phyloP scores from a whole-genome alignment of 2,888 invertebrate genomes.

The Pediacus dermestoides region DNA sequence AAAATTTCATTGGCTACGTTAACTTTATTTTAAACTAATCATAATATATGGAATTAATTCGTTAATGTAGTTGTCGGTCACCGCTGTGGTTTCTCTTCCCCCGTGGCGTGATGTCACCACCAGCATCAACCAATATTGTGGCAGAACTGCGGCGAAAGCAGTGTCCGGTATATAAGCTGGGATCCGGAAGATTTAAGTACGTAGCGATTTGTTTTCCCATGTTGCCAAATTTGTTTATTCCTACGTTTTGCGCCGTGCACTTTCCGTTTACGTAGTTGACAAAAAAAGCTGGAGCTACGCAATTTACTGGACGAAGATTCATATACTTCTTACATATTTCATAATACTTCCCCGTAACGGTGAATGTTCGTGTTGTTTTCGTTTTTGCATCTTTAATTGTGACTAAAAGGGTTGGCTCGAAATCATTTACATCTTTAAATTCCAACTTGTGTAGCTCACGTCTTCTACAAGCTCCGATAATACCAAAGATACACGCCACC shows the following conservation, averaged over 20 bases:
- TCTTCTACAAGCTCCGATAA: slow-evolving; percentile 20
- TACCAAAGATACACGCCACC: slow-evolving; percentile 14
- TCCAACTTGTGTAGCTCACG: slow-evolving; percentile 19
- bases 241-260: slow-evolving; percentile 1
- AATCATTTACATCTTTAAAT: slow-evolving; percentile 15
- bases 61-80: slow-evolving; percentile 5
- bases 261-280: neutral
- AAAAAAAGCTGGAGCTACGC: neutral
- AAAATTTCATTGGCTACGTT: slow-evolving; percentile 5
- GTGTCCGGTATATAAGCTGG: slow-evolving; percentile 5
- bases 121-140: slow-evolving; percentile 4
- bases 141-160: slow-evolving; percentile 6
- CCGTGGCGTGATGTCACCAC: slow-evolving; percentile 4
- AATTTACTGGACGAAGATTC: neutral
- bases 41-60: slow-evolving; percentile 3
- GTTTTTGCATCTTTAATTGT: slow-evolving; percentile 17
- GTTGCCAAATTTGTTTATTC: slow-evolving; percentile 2
- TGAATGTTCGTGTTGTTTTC: slow-evolving; percentile 16
- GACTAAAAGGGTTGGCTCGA: slow-evolving; percentile 14
- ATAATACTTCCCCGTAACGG: slow-evolving; percentile 12
- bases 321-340: neutral
- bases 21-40: no score
- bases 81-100: slow-evolving; percentile 3
- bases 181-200: slow-evolving; percentile 6
- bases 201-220: slow-evolving; percentile 4